These are phyloP conservation scores for Platysteira castanea DNA, from an alignment of 2,113 vertebrate genomes.

Conservation along the genomic window DNA sequence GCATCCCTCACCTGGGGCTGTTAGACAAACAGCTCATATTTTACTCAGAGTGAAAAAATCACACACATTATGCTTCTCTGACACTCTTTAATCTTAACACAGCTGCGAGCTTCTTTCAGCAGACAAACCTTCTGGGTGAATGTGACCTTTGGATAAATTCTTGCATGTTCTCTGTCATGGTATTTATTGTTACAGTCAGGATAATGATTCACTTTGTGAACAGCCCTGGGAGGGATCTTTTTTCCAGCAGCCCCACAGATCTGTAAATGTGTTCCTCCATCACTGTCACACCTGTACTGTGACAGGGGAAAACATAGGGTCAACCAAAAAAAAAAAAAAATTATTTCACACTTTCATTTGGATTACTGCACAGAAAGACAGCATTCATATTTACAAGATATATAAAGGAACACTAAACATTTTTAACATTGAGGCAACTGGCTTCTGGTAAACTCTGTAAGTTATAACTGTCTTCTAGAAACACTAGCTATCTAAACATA, in stretches of 20 bases:
- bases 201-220: constrained; percentile 12
- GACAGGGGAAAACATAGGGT: neutral
- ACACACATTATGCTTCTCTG: neutral
- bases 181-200: neutral
- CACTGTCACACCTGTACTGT: neutral
- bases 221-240: neutral
- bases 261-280: neutral
- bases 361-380: neutral
- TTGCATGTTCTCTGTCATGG: neutral
- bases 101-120: neutral
- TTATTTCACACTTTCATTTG: neutral
- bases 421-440: neutral
- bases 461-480: neutral
- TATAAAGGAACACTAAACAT: neutral
- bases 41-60: constrained; percentile 40
- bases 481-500: neutral
- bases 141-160: constrained; percentile 15
- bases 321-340: neutral
- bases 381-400: neutral
- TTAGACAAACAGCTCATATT: constrained; percentile 53
- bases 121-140: constrained; percentile 1
- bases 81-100: constrained; percentile 38
- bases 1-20: constrained; percentile 22
- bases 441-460: neutral
- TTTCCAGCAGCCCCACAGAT: neutral